A percentile compares a stretch with the other conserved stretches of the same genome.
Evolutionary conservation across 1,140 invertebrate genomes (phyloP).

Genomic region (Ditylenchus dipsaci): DNA sequence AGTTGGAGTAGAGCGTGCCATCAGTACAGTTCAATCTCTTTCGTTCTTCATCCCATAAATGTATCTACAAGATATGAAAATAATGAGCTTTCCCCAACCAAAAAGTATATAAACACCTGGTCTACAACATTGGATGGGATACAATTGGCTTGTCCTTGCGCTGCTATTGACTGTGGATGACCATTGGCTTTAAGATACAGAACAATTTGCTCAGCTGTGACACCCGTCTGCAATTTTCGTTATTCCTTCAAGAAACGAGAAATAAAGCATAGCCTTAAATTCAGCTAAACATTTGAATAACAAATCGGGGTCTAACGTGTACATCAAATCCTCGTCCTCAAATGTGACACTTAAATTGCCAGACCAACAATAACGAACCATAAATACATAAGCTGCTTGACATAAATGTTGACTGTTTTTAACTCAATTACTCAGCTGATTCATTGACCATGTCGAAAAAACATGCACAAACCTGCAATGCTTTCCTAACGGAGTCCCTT

Average conservation of each 20-base stretch:
- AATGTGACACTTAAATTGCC: too few relatives aligned
- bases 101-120: conserved; percentile 34
- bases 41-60: conserved; percentile 40
- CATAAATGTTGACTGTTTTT: too few relatives aligned
- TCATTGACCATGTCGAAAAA: too few relatives aligned
- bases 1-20: conserved; percentile 30
- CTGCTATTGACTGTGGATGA: conserved; percentile 28
- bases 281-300: background rate
- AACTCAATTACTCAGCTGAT: too few relatives aligned
- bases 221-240: conserved; percentile 24
- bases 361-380: too few relatives aligned
- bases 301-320: too few relatives aligned
- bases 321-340: too few relatives aligned
- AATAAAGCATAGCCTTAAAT: background rate
- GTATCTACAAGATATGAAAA: conserved; percentile 23
- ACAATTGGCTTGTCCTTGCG: conserved; percentile 19
- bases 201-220: conserved; percentile 38
- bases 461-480: conserved; percentile 31
- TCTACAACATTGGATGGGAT: conserved; percentile 36
- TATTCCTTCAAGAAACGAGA: too few relatives aligned
- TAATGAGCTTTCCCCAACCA: conserved; percentile 5
- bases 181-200: conserved; percentile 35
- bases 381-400: too few relatives aligned
- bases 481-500: conserved; percentile 34
- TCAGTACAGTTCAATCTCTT: conserved; percentile 27